Evolutionary conservation across 2,113 vertebrate species (phyloP), one percentile per base, ranked within the genome.

Genomic region (Hydropotes inermis): DNA sequence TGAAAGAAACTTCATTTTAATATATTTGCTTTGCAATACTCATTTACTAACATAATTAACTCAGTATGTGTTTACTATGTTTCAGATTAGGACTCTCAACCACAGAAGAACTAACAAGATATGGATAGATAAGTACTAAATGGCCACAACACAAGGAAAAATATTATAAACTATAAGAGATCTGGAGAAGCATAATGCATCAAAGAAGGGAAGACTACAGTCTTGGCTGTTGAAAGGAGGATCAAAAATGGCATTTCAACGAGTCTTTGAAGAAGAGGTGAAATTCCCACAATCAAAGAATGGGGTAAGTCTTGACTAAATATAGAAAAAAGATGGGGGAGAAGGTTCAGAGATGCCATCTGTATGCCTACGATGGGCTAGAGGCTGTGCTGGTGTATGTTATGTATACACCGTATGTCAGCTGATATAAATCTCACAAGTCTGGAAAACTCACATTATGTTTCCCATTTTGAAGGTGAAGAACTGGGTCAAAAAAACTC

Each of bases 381-480:
- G 21, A 60, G 21, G 10, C 54, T 83, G 15, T 9, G 30, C 7
- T 81, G 36, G 21, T 67, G 43, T 91, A 92, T 50, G 47, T 50
- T 50, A 50, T 50, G 47, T 50, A 50, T 13, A 50, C 47, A 50
- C 82, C 9, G 54, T 27, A 87, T 1, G 64, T 61, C 16, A 89
- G 11, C 17, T 64, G 16, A 30, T 14, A 13, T 25, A 95, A 64
- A 87, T 54, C 81, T 79, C 47, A 60, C 45, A 55, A 52, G 33
- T 15, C 45, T 55, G 61, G 36, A 45, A 87, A 95, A 89, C 1
- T 55, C 47, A n/a, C 21, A 79, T 39, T 43, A n/a, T 92, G 47
- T 67, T 94, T 95, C n/a, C 33, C 55, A 97, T 89, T 94, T 33
- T 64, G 85, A 78, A 94, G 28, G 86, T 10, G 13, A 19, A 97